These are phyloP conservation scores for Polypedilum pembai DNA, from an alignment of 1,140 invertebrate species.

Conservation along the genomic window DNA sequence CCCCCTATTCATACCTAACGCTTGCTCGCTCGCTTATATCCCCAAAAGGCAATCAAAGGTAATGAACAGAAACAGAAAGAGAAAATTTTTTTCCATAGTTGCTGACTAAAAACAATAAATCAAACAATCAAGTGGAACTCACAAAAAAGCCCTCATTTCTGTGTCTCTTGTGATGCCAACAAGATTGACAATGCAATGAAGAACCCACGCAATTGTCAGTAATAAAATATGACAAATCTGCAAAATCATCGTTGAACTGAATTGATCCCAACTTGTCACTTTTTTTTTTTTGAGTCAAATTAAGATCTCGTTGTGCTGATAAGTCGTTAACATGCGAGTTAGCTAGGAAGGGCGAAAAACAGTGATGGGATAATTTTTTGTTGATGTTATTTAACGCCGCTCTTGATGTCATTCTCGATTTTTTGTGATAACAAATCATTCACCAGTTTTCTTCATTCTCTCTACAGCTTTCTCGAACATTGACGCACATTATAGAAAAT, in stretches of 20 bases:
- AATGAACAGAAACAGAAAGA: neutral
- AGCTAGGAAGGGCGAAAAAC: neutral
- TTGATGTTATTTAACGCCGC: slow-evolving; percentile 28
- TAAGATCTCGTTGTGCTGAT: slow-evolving; percentile 6
- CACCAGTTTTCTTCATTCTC: neutral
- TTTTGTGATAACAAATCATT: slow-evolving; percentile 24
- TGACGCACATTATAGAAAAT: no score
- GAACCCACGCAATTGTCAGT: neutral
- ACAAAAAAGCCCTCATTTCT: neutral
- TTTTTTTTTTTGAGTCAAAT: slow-evolving; percentile 10
- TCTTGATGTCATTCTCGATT: slow-evolving; percentile 6
- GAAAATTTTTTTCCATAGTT: neutral
- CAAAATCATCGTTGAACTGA: slow-evolving; percentile 26
- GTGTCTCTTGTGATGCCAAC: neutral
- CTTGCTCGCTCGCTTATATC: neutral
- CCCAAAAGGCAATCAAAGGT: neutral
- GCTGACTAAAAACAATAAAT: neutral
- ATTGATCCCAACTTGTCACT: slow-evolving; percentile 18
- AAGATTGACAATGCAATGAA: neutral
- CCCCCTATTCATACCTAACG: neutral
- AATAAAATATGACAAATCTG: slow-evolving; percentile 21
- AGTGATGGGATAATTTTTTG: slow-evolving; percentile 18
- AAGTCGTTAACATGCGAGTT: neutral
- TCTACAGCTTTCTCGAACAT: neutral
- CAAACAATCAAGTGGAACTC: neutral